These are phyloP conservation scores for Orientallactaga bullata DNA, from an alignment of 2,113 vertebrate genomes.

Conservation along the genomic window DNA sequence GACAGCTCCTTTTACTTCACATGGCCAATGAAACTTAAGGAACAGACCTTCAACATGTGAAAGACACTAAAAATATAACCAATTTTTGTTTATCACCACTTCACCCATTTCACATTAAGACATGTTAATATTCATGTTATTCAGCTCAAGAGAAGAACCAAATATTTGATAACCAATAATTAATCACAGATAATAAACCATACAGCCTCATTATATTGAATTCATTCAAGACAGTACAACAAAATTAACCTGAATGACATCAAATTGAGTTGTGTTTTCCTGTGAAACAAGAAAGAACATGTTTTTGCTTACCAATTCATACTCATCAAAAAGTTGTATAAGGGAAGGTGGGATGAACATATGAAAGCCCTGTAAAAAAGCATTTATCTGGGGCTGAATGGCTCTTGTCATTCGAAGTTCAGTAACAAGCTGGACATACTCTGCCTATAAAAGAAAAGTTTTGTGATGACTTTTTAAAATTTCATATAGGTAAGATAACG, in stretches of 20 bases:
- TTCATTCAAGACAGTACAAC: background rate
- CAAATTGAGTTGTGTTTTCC: background rate
- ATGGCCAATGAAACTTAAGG: conserved; percentile 13
- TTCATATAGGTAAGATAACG: background rate
- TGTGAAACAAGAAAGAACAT: background rate
- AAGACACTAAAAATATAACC: conserved; percentile 20
- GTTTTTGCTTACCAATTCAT: conserved; percentile 94
- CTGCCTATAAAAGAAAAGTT: conserved; percentile 87
- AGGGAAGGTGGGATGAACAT: conserved; percentile 98
- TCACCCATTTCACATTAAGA: conserved; percentile 2
- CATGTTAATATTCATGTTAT: conserved; percentile 29
- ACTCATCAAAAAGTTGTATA: conserved; percentile 99
- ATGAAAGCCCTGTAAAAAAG: conserved; percentile 98
- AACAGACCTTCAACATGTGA: background rate
- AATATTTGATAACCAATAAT: conserved; percentile 6
- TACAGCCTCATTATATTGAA: background rate
- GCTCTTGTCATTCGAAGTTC: conserved; percentile 99
- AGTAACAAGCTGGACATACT: conserved; percentile 99
- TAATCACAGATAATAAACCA: conserved; percentile 20
- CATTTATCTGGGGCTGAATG: conserved; percentile 99
- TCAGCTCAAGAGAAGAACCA: conserved; percentile 48
- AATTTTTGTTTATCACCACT: background rate
- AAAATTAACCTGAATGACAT: conserved; percentile 45
- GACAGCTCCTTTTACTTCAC: background rate
- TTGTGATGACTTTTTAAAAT: background rate